Evolutionary conservation across 2,113 vertebrate species (phyloP).

Genomic region (rat (Rattus norvegicus)): GRCr8 NC_086032.1:34206001-34206500

Average conservation of each 20-base stretch:
- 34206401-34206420: background rate
- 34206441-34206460: background rate
- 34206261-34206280: background rate
- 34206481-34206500: background rate
- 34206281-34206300: background rate
- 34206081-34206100: background rate
- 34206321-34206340: background rate
- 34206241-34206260: conserved; percentile 7
- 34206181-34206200: conserved; percentile 30
- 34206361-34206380: background rate
- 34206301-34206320: background rate
- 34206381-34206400: conserved; percentile 52
- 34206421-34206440: background rate
- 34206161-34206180: conserved; percentile 24
- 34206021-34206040: background rate
- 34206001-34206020: background rate
- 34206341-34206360: conserved; percentile 16
- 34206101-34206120: background rate
- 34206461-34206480: background rate
- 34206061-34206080: background rate
- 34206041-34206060: background rate
- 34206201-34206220: conserved; percentile 10
- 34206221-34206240: background rate
- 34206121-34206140: conserved; percentile 27
- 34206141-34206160: background rate